Evolutionary conservation across 2,797 vertebrate genomes (phyloP), one percentile per base, ranked within the genome.

Genomic region (Phalloptychus januarius): DNA sequence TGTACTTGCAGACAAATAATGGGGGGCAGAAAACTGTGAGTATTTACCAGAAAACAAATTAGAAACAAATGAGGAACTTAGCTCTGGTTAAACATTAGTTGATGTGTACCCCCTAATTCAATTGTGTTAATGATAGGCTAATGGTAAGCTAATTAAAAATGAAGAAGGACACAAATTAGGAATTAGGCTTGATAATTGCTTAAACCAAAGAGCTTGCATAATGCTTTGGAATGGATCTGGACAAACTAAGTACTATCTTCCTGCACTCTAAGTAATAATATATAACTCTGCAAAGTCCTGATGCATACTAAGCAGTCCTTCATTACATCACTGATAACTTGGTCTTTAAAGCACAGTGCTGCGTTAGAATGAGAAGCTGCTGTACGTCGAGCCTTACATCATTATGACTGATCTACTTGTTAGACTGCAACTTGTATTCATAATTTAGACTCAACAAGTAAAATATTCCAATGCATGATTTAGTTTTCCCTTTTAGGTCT

Each of bases 81-180:
- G 20, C 44, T 50, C 67, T 71, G 28, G 70, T 78, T 72, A 48
- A 78, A 54, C 56, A 50, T 28, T 63, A 65, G 42, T 61, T 65
- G 33, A 42, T 65, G 44, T 75, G 28, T 44, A 79, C 44, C 72
- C 50, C 63, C 72, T 74, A 58, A 70, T 79, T 67, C 44, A 75
- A 69, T 42, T 33, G 63, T 74, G 31, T 18, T 75, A 75, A 79
- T 58, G 50, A 71, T 56, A 56, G 56, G 63, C n/a, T 58, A 58
- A 75, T 79, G 42, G 74, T 56, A 58, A 38, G 72, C n/a, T 38
- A 25, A 70, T 70, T 72, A 78, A 72, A 71, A 38, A 74, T 33
- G 44, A 69, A 73, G 56, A 44, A 45, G 13, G 40, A 79, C 67
- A 79, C 36, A 58, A 70, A 70, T 69, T 52, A n/a, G 48, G 12